These are phyloP conservation scores for Steatocranus sp. DNA, from an alignment of 2,797 vertebrate species.

Conservation along the genomic window DNA sequence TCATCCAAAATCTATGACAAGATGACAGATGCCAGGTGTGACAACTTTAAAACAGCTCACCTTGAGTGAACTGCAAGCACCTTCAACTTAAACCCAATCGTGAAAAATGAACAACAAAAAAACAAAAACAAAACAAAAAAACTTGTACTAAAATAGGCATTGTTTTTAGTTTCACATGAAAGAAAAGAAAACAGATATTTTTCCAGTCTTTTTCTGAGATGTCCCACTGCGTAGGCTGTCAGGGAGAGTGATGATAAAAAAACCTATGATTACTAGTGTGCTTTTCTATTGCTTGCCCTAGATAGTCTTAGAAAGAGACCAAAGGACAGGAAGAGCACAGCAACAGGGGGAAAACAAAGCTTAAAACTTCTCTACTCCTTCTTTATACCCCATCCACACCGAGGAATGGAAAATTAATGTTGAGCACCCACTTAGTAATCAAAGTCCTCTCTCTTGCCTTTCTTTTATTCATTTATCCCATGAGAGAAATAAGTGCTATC, in stretches of 20 bases:
- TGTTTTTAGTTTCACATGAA: slow-evolving; percentile 12
- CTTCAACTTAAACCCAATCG: slow-evolving; percentile 48
- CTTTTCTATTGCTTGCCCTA: slow-evolving; percentile 17
- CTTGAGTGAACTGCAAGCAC: slow-evolving; percentile 20
- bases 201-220: slow-evolving; percentile 1
- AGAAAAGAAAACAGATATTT: slow-evolving; percentile 12
- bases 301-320: slow-evolving; percentile 23
- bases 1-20: slow-evolving; percentile 31
- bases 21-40: slow-evolving; percentile 43
- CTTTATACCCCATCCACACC: neutral
- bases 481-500: slow-evolving; percentile 28
- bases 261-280: slow-evolving; percentile 7
- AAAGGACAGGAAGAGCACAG: neutral
- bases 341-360: neutral
- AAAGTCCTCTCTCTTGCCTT: slow-evolving; percentile 10
- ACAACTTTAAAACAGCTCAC: slow-evolving; percentile 28
- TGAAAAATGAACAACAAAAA: slow-evolving; percentile 17
- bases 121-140: neutral
- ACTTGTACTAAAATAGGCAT: neutral
- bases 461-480: slow-evolving; percentile 44
- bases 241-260: slow-evolving; percentile 28
- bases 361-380: slow-evolving; percentile 1
- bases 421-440: slow-evolving; percentile 25
- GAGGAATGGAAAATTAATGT: slow-evolving; percentile 14
- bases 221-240: slow-evolving; percentile 25